A percentile compares a stretch with the other conserved stretches of the same genome.
phyloP scores from a whole-genome alignment of 2,113 vertebrate genomes.

The Ceratotherium simum region DNA sequence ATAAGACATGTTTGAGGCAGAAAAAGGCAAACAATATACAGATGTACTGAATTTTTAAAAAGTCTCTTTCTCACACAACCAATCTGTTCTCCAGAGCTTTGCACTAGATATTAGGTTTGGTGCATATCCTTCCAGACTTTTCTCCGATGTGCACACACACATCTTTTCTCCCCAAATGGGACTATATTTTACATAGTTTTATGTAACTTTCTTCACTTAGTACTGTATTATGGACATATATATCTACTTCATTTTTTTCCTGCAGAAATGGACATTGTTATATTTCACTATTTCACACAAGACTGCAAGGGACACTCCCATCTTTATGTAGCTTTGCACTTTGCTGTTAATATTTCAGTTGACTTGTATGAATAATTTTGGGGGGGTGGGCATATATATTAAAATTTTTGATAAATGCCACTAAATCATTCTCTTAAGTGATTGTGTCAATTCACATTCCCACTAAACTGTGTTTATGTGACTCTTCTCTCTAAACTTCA shows the following conservation, averaged over 20 bases:
- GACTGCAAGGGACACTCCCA: neutral
- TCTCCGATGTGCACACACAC: neutral
- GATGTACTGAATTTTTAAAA: neutral
- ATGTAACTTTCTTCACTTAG: neutral
- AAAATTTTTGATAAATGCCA: neutral
- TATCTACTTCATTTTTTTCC: neutral
- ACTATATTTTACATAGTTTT: neutral
- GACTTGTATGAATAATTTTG: neutral
- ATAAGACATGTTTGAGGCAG: neutral
- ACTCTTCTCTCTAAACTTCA: neutral
- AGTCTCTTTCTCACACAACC: neutral
- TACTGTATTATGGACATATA: neutral
- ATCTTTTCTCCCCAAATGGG: neutral
- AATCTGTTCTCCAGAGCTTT: neutral
- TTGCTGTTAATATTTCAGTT: neutral
- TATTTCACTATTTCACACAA: constrained; percentile 22
- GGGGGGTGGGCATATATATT: neutral
- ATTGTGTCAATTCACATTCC: neutral
- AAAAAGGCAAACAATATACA: constrained; percentile 44
- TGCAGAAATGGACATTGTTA: neutral
- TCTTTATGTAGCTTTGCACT: neutral
- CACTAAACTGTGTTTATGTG: neutral
- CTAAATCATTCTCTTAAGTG: constrained; percentile 14
- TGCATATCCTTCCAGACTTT: neutral
- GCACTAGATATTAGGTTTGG: neutral